Percentiles rank a stretch among this genome's conserved stretches.
Evolutionary conservation across 2,797 vertebrate species (phyloP).

Genomic region (Poecilia gillii): DNA sequence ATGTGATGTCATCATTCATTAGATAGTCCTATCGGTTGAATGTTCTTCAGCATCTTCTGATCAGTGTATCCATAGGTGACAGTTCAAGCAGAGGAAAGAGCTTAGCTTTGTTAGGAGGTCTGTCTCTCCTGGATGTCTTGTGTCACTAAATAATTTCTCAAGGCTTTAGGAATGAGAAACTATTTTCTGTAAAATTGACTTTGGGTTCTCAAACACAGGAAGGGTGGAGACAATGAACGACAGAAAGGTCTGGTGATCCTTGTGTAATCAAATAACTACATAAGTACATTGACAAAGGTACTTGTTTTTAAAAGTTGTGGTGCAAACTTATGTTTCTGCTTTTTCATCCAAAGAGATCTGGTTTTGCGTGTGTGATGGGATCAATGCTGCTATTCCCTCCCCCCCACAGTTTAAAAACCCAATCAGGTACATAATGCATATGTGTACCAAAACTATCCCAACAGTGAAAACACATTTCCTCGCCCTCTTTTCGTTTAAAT

Average conservation of each 20-base stretch:
- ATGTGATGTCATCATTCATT: not conserved
- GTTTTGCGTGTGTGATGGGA: not conserved
- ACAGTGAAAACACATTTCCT: not conserved
- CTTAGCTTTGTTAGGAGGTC: slow-evolving; percentile 26
- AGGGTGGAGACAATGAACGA: slow-evolving; percentile 31
- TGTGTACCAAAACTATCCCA: not conserved
- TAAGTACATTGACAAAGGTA: not conserved
- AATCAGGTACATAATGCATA: not conserved
- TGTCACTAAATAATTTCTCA: slow-evolving; percentile 74
- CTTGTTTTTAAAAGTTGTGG: not conserved
- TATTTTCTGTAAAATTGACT: slow-evolving; percentile 75
- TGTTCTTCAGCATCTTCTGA: slow-evolving; percentile 35
- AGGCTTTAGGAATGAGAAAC: slow-evolving; percentile 65
- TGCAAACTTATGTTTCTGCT: not conserved
- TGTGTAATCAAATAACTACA: slow-evolving; percentile 22
- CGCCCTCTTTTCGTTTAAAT: slow-evolving; percentile 29
- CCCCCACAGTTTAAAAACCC: not conserved
- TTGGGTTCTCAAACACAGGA: slow-evolving; percentile 62
- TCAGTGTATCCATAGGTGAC: slow-evolving; percentile 38
- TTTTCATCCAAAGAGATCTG: not conserved
- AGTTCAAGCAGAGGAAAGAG: slow-evolving; percentile 23
- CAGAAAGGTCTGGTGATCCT: slow-evolving; percentile 16
- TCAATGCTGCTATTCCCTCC: not conserved
- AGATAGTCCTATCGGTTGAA: slow-evolving; percentile 26
- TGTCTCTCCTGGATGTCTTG: slow-evolving; percentile 46